phyloP scores from a whole-genome alignment of 1,140 invertebrate species.

The Oryctes rhinoceros region DNA sequence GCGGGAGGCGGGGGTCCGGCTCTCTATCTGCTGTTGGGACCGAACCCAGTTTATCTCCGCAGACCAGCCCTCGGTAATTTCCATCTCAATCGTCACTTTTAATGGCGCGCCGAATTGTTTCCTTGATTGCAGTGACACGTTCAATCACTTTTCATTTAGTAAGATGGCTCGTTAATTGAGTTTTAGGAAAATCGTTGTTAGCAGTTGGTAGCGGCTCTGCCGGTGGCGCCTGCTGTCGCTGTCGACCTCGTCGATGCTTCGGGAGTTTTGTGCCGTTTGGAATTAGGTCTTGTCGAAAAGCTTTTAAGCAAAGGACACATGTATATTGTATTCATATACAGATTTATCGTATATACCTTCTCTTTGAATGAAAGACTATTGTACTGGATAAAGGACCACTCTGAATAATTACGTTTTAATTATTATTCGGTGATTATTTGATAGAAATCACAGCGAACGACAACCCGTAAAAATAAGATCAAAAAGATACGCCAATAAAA shows the following conservation, averaged over 20 bases:
- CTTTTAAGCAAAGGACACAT: neutral
- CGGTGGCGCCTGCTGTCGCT: neutral
- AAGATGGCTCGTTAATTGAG: conserved; percentile 60
- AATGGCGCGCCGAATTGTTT: conserved; percentile 59
- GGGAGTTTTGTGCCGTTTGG: neutral
- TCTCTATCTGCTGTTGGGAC: conserved; percentile 48
- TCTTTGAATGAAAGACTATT: no score
- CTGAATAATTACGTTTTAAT: no score
- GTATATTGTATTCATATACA: neutral
- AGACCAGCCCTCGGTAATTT: conserved; percentile 58
- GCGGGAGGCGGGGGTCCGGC: conserved; percentile 45
- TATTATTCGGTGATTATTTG: no score
- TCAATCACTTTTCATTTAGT: conserved; percentile 61
- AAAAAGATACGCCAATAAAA: no score
- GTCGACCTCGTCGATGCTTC: neutral
- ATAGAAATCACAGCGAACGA: no score
- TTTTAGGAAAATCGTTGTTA: conserved; percentile 51
- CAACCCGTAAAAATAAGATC: no score
- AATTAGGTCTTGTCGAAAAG: neutral
- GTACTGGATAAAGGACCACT: no score
- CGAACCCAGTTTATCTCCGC: conserved; percentile 56
- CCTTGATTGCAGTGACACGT: conserved; percentile 60
- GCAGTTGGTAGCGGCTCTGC: neutral
- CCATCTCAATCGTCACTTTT: conserved; percentile 61
- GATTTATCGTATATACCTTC: no score